Base-by-base conservation (phyloP, 30 jellyfish, hydroid and myxozoan genomes). In the Rhopilema esculentum region DNA sequence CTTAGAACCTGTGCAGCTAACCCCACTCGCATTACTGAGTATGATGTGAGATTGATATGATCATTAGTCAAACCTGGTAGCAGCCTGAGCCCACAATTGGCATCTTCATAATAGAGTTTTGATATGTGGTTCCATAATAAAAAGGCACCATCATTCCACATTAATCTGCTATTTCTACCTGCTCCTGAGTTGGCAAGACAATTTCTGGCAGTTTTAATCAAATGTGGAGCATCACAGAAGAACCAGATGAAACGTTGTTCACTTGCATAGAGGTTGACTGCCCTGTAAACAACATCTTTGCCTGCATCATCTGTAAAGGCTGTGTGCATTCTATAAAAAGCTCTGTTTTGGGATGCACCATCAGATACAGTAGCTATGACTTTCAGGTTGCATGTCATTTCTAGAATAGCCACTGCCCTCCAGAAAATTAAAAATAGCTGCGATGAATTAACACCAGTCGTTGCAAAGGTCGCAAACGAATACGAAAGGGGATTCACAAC, bases 41-140 rank as follows among this genome's bases (percentile, higher is more conserved):
- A 82, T 17, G 91, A 65, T 27, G 28, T 66, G 25, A 82, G 75
- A 24, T 26, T n/a, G 24, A 84, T 27, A 25, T 70, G 93, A n/a
- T 82, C 86, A 20, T 30, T 16, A 19, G 89, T 82, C 53, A 69
- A 82, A 66, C 64, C 64, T 26, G 80, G 84, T 27, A 65, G 30
- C 27, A 82, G 76, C 27, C 69, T 21, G 21, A 68, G 75, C 4
- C 91, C 91, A 82, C 77, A 66, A 0, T 82, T 88, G 6, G 40
- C 18, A 82, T 85, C 94, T 25, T 85, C 89, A 31, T 72, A 27
- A 63, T 21, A 85, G 15, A 75, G 74, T 21, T 85, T 30, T 49
- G 89, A 66, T 22, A 85, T 85, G 74, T 85, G 94, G 29, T 66
- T 24, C 94, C 94, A 85, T 8, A 83, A 16, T 19, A 83, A 16